Evolutionary conservation across 2,113 vertebrate species (phyloP), one percentile per base, ranked within the genome.

Genomic region (Gulo gulo): DNA sequence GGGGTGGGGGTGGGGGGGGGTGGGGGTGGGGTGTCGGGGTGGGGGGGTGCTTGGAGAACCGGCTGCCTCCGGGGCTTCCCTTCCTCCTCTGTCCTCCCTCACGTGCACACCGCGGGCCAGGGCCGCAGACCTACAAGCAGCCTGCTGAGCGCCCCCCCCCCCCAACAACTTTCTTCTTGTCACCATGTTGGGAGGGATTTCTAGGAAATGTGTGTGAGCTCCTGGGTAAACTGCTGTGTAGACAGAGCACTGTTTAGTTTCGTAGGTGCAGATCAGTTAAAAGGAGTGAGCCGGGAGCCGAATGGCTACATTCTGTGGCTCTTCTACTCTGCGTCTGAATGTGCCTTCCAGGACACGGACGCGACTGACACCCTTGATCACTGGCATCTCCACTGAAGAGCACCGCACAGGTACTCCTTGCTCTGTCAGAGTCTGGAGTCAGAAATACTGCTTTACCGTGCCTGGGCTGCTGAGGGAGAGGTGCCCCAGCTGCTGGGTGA

Each of bases 401-500:
- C 10, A n/a, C 34, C 34, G 31, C n/a, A 31, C 0, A 61, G 80
- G 26, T 20, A 34, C 4, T 15, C 74, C 86, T 78, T 34, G 69
- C 29, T 76, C 57, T 16, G 10, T 8, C 34, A 7, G 34, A 59
- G 21, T 39, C 57, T 24, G 55, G 34, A 61, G 34, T 55, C 52
- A 83, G 26, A 88, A 81, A 91, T 1, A 6, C 23, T 8, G 47
- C 63, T 99, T 99, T 98, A 99, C 99, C 93, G 99, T 99, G 98
- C 99, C 99, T 20, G 99, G 98, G 98, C 98, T 99, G 96, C 99
- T 99, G 98, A 99, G 98, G 13, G 99, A 99, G 91, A 99, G 99
- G 98, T 99, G 99, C 82, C 99, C 99, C 98, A 99, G 98, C 97
- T 99, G 99, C 98, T 99, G 99, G 24, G 99, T 98, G 52, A 99